phyloP scores from a whole-genome alignment of 2,113 vertebrate genomes.

The Silurus meridionalis region DNA sequence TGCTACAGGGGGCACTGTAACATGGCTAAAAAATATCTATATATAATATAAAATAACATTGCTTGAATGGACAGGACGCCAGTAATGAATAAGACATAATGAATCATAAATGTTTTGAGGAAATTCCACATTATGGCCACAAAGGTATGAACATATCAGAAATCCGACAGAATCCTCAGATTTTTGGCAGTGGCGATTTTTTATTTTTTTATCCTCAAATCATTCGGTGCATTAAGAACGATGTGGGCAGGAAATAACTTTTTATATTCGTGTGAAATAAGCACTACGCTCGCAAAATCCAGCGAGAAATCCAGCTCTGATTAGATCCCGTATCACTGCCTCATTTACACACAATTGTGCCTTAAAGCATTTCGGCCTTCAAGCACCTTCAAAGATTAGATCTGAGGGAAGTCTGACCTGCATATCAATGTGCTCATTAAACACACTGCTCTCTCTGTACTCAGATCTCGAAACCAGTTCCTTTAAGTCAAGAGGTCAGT shows the following conservation, averaged over 20 bases:
- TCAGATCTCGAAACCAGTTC: neutral
- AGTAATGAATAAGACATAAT: neutral
- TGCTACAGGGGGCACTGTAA: no score
- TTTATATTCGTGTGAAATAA: neutral
- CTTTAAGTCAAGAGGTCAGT: neutral
- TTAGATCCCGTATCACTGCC: neutral
- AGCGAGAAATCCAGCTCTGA: conserved; percentile 6
- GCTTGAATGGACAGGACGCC: neutral
- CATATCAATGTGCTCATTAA: conserved; percentile 28
- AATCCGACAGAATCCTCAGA: neutral
- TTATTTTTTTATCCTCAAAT: neutral
- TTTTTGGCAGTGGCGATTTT: neutral
- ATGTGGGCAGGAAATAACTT: neutral
- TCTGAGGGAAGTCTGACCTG: neutral
- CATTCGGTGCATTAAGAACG: neutral
- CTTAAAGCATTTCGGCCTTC: neutral
- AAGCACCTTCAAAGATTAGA: conserved; percentile 39
- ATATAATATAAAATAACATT: neutral
- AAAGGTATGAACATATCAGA: neutral
- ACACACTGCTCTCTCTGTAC: neutral
- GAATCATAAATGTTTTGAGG: neutral
- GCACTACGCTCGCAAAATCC: neutral
- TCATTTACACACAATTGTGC: conserved; percentile 11
- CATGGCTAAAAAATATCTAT: no score
- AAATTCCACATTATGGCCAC: neutral